Evolutionary conservation across 1,140 invertebrate genomes (phyloP), one percentile per base, ranked within the genome.

Genomic region (Bombus difficillimus): DNA sequence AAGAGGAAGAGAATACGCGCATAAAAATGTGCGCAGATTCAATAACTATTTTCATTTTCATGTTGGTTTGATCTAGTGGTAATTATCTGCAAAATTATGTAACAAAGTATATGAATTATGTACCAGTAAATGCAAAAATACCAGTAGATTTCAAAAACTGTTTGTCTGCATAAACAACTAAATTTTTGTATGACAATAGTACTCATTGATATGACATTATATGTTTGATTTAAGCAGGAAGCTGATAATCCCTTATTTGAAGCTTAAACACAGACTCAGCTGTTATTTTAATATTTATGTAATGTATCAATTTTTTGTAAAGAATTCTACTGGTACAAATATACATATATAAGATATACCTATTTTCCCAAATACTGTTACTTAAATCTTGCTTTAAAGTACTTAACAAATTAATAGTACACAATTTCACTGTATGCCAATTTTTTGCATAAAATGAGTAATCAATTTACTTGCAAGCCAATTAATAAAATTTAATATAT

Each of bases 1-100:
- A 86, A 89, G 79, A 89, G 72, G 85, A 89, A 89, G 79, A 89
- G 87, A 89, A 68, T 73, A 66, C 68, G 41, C 79, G 32, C 82
- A 34, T 39, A 57, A 82, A 73, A 47, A 53, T 72, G 18, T 8
- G 57, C 77, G 28, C 39, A 32, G 34, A 34, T 64, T 32, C 69
- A 32, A 39, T 74, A 53, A 73, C 43, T 85, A 62, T 13, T 62
- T 53, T 62, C 59, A 81, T 66, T 53, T n/a, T 25, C 41, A 22
- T 53, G 10, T 79, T 57, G 28, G 28, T 88, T n/a, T 88, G 39
- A 25, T 84, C 53, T 84, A 53, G 12, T 76, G 6, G 15, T 71
- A 79, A 88, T 86, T 28, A 43, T 79, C 59, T 59, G 57, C 37
- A 47, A 86, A 73, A 89, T 69, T 34, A 43, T 72, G 32, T 79